Evolutionary conservation across 1,140 invertebrate species (phyloP).

Genomic region (Euwallacea similis): DNA sequence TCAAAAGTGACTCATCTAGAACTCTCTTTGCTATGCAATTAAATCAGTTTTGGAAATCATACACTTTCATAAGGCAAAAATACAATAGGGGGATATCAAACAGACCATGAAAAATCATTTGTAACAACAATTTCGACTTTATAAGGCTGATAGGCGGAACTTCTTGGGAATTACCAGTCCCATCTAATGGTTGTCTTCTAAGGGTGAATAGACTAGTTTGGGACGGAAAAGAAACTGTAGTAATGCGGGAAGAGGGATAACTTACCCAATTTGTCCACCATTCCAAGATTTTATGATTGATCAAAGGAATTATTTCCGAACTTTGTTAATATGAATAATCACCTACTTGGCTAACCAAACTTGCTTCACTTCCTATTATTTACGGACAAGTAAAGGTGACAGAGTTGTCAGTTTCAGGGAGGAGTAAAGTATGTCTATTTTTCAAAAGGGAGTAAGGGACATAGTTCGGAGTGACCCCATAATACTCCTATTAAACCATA

Average conservation of each 20-base stretch:
- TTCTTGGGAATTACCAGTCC: no score
- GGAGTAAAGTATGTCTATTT: no score
- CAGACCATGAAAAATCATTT: constrained; percentile 38
- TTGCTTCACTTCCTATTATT: neutral
- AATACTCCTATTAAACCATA: no score
- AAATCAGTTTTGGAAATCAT: constrained; percentile 15
- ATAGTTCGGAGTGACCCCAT: no score
- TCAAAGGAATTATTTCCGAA: no score
- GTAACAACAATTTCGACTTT: constrained; percentile 34
- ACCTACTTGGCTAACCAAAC: constrained; percentile 6
- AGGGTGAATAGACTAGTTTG: no score
- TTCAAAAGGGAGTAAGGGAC: no score
- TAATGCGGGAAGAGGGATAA: neutral
- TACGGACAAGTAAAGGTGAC: neutral
- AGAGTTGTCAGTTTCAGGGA: no score
- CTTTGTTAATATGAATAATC: neutral
- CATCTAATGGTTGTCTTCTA: no score
- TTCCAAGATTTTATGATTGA: constrained; percentile 24
- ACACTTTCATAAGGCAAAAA: constrained; percentile 33
- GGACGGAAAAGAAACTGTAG: no score
- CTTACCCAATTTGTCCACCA: constrained; percentile 56
- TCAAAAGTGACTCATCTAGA: constrained; percentile 5
- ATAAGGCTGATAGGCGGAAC: constrained; percentile 28
- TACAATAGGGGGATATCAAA: constrained; percentile 30
- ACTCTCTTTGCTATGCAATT: constrained; percentile 16